Base-by-base conservation (phyloP, 2,113 vertebrate species). In the Xiphophorus hellerii region DNA sequence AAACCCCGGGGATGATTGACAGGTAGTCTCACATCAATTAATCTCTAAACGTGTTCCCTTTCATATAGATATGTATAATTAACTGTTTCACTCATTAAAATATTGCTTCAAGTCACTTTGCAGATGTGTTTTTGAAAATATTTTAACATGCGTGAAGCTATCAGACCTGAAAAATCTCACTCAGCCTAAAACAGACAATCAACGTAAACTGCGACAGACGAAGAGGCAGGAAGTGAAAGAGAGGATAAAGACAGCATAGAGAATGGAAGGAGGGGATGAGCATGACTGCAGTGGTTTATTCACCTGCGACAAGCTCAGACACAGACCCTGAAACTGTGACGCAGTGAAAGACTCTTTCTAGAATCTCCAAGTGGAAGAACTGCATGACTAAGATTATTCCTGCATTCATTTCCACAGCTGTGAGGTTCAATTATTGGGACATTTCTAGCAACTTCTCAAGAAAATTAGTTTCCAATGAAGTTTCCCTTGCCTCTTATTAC, bases 241-340 rank as follows among this genome's bases (percentile, higher is more conserved):
- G 58, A 65, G 9, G 69, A 84, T 4, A 72, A 66, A 69, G 66
- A 77, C 69, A 66, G 8, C 58, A 73, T 65, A 76, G 64, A 62
- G 60, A 39, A n/a, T 62, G 25, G 20, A 54, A 73, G 61, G 61
- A 81, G 78, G n/a, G 17, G 54, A 44, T 63, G 29, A 66, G 64
- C 54, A 64, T 60, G 69, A 73, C 66, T 33, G 75, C 79, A 89
- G 65, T 74, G 80, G 75, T 68, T 87, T 64, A 73, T 78, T 83
- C 58, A 33, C 65, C 73, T 33, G 73, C 71, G 83, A 88, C 93
- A 94, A 87, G 91, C 76, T 84, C 85, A 87, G 87, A 92, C 92
- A 92, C 77, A 90, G 77, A 80, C 73, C 87, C 78, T 86, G 89
- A 93, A 91, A 94, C 90, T 90, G 77, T 93, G 91, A 92, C 85